Conservation (phyloP, 2,113 vertebrate species). For the Notiomystis cincta region DNA sequence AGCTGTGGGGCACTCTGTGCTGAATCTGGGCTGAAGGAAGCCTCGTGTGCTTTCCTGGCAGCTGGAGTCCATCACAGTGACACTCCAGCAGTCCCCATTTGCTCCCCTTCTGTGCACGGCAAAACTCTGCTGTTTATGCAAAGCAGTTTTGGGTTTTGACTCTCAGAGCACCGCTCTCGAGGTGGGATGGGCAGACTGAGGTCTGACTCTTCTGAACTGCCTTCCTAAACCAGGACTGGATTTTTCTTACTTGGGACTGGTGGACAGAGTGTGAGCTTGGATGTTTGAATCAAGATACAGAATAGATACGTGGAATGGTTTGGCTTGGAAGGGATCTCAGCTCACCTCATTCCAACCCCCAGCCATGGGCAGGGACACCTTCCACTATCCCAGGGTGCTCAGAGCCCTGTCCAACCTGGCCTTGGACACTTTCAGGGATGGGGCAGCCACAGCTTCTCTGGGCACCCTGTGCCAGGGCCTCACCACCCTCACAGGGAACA, state of each 20-base stretch:
- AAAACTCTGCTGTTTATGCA: neutral
- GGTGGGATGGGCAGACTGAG: neutral
- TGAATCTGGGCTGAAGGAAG: neutral
- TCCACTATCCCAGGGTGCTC: rapidly evolving
- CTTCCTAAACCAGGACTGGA: neutral
- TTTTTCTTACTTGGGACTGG: neutral
- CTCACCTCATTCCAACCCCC: neutral
- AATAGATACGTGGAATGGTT: neutral
- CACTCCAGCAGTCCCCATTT: neutral
- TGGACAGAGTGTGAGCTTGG: neutral
- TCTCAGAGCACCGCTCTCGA: neutral
- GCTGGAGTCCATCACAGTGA: neutral
- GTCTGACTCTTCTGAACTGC: neutral
- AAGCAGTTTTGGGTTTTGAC: neutral
- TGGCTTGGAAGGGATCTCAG: neutral
- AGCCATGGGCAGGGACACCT: neutral
- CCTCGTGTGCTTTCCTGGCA: neutral
- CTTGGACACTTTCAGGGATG: neutral
- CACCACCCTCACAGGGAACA: neutral
- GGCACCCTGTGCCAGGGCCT: rapidly evolving
- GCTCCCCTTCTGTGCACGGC: neutral
- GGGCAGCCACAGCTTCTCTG: neutral
- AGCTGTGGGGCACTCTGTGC: neutral
- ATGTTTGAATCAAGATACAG: neutral
- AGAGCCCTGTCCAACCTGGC: rapidly evolving